Evolutionary conservation across 2,888 invertebrate species (phyloP).

Genomic region (Leptothorax acervorum): DNA sequence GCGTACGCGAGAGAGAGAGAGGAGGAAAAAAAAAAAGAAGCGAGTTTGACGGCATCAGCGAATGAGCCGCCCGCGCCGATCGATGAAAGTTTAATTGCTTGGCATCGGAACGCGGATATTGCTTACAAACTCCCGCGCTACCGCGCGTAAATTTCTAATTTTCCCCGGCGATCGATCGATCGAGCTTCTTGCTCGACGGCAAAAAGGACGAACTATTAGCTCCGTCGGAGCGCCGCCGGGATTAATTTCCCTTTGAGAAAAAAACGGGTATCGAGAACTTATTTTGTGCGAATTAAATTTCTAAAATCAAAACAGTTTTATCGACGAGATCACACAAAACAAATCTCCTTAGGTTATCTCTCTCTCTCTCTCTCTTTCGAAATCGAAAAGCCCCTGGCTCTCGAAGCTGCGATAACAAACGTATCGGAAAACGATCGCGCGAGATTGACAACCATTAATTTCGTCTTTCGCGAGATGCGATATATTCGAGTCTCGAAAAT

Average conservation of each 20-base stretch:
- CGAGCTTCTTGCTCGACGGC: slow-evolving; percentile 42
- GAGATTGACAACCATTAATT: slow-evolving; percentile 45
- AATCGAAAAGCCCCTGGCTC: not conserved
- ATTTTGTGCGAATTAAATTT: slow-evolving; percentile 45
- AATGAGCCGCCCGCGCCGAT: slow-evolving; percentile 41
- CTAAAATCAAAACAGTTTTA: slow-evolving; percentile 1
- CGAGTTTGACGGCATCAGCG: slow-evolving; percentile 43
- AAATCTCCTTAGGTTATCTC: slow-evolving; percentile 12
- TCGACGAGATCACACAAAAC: not conserved
- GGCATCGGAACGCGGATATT: slow-evolving; percentile 55
- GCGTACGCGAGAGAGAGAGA: not conserved
- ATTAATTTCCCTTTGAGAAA: slow-evolving; percentile 43
- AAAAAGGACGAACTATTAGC: slow-evolving; percentile 46
- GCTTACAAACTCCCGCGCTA: slow-evolving; percentile 54
- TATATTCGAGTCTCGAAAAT: slow-evolving; percentile 1
- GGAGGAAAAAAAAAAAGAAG: not conserved
- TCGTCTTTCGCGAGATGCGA: slow-evolving; percentile 25
- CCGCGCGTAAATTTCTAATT: slow-evolving; percentile 55
- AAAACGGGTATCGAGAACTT: slow-evolving; percentile 1
- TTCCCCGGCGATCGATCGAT: slow-evolving; percentile 52
- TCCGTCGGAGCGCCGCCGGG: slow-evolving; percentile 7
- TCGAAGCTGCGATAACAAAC: slow-evolving; percentile 34
- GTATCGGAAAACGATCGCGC: slow-evolving; percentile 48
- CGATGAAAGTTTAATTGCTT: slow-evolving; percentile 56
- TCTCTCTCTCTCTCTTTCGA: not conserved